A percentile compares a stretch with the other conserved stretches of the same genome.
Conservation (phyloP, 2,113 vertebrate species). For the Callionymus lyra region DNA sequence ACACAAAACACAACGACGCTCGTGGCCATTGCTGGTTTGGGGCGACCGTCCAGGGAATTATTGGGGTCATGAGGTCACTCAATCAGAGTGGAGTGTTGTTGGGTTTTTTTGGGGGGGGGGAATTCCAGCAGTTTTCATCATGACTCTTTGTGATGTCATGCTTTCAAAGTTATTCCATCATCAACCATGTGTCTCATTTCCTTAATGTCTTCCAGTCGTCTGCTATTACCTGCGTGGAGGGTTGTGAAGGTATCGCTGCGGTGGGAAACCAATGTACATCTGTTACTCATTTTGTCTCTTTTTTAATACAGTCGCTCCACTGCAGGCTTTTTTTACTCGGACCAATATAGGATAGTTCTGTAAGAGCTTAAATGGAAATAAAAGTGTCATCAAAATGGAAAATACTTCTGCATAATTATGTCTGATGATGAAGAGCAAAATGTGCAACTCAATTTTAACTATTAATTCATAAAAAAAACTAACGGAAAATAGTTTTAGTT, state of each 20-base stretch:
- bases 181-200: background rate
- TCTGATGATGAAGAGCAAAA: no score
- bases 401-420: no score
- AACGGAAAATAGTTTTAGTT: no score
- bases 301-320: no score
- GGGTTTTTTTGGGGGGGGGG: constrained; percentile 1
- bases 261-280: constrained; percentile 35
- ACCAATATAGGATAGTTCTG: no score
- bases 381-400: no score
- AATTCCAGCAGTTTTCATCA: background rate
- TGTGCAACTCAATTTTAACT: no score
- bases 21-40: constrained; percentile 7
- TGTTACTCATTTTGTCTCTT: constrained; percentile 49
- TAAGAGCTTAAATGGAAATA: no score
- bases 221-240: constrained; percentile 18
- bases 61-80: no score
- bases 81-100: background rate
- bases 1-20: constrained; percentile 23
- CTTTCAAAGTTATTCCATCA: background rate
- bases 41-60: background rate
- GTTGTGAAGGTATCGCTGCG: constrained; percentile 20
- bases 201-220: constrained; percentile 16
- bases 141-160: background rate
- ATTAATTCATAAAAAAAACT: no score
- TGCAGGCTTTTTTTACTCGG: no score